A percentile compares a stretch with the other conserved stretches of the same genome.
These are phyloP conservation scores for Wiebesia pumilae DNA, from an alignment of 1,140 invertebrate genomes.

Conservation along the genomic window DNA sequence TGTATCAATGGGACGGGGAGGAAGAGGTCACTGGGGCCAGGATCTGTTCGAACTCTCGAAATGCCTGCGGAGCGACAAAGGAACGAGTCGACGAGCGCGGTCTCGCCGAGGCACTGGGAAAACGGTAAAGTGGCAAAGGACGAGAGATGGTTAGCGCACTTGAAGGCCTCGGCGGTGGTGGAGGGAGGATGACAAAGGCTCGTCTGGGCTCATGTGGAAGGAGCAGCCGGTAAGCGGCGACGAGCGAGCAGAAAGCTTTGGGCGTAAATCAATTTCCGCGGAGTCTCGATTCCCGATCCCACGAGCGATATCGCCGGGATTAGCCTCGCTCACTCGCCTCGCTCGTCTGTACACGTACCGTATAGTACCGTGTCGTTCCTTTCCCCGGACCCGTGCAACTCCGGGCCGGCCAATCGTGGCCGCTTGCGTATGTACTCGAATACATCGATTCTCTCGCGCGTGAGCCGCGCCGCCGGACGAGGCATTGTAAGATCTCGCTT, in stretches of 20 bases:
- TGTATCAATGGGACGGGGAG: not conserved
- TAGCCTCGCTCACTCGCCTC: conserved; percentile 12
- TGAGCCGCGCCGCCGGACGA: conserved; percentile 38
- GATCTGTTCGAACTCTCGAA: not conserved
- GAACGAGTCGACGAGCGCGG: not conserved
- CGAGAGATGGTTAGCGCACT: not conserved
- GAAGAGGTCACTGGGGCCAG: not conserved
- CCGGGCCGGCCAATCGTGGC: conserved; percentile 58
- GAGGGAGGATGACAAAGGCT: not conserved
- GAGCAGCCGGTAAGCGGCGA: too few relatives aligned
- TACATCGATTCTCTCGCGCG: conserved; percentile 35
- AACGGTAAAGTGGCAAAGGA: not conserved
- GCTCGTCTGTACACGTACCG: not conserved
- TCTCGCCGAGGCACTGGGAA: not conserved
- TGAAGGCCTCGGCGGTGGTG: not conserved
- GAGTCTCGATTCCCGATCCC: conserved; percentile 29
- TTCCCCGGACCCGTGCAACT: conserved; percentile 31
- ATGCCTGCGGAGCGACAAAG: not conserved
- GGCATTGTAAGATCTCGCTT: conserved; percentile 67
- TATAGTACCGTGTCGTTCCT: conserved; percentile 33
- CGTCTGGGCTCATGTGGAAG: not conserved
- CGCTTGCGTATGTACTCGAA: not conserved
- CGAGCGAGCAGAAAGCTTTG: not conserved
- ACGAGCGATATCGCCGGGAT: conserved; percentile 26
- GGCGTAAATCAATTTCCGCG: conserved; percentile 45